Evolutionary conservation across 2,113 vertebrate species (phyloP), one percentile per base, ranked within the genome.

Genomic region (Protobothrops flavoviridis): DNA sequence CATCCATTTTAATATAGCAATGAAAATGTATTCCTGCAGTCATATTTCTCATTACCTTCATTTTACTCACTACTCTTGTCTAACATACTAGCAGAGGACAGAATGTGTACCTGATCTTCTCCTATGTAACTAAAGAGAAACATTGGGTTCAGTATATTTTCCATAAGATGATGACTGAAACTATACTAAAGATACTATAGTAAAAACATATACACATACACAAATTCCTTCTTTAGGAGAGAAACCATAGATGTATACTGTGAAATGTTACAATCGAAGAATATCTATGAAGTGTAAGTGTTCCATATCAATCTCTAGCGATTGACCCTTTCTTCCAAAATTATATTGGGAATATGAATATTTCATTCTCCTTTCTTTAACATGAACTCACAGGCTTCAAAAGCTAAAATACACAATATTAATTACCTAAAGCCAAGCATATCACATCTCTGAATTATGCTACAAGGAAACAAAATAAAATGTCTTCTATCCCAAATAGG

Each of bases 401-500:
- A 74, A 17, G 69, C n/a, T 74, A 74, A 74, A 39, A 74, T 33
- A 5, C n/a, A 74, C n/a, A 74, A 39, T 39, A 33, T 74, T 74
- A 74, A 74, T 74, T 74, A 33, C 5, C 64, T 74, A 74, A 74
- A 74, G 15, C 69, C 15, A 33, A 15, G 15, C 69, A 33, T 74
- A 74, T 69, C 64, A 94, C 89, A 94, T 93, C 92, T 0, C 85
- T 94, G 92, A 94, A 89, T 96, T 95, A 96, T 95, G 93, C 95
- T 95, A 96, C 90, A 95, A 95, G 94, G 95, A 96, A 97, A 96
- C 92, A 87, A 94, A 95, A 93, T 0, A 0, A 91, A 92, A 52
- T 87, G 53, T 90, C 93, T 69, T 91, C 92, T 93, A 93, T 96
- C 95, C 96, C 95, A 97, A 96, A 93, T 85, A 95, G 97, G 61